A percentile compares a stretch with the other conserved stretches of the same genome.
Conservation (phyloP, 2,888 invertebrate genomes). For the Tetanocera ferruginea region DNA sequence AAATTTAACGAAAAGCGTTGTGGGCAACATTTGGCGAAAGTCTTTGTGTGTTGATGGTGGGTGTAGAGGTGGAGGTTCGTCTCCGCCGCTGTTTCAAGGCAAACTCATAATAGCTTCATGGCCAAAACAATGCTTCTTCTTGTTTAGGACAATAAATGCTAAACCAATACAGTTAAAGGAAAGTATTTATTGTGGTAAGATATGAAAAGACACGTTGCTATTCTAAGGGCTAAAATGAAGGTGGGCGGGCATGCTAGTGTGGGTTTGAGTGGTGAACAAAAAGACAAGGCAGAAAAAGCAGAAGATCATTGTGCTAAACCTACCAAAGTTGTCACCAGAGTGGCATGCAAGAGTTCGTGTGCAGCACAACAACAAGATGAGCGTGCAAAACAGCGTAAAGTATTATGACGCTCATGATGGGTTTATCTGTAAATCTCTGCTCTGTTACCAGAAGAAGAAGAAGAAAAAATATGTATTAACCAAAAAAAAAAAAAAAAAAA, state of each 20-base stretch:
- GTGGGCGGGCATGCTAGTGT: neutral
- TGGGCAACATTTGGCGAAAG: neutral
- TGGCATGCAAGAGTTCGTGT: constrained; percentile 7
- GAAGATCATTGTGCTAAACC: neutral
- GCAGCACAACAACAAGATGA: neutral
- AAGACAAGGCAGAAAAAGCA: too few species aligned
- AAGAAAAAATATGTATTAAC: neutral
- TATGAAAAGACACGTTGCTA: neutral
- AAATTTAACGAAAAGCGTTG: constrained; percentile 36
- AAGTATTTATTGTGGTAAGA: constrained; percentile 18
- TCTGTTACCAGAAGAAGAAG: neutral
- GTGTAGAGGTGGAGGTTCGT: neutral
- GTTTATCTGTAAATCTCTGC: constrained; percentile 50
- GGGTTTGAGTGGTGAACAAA: too few species aligned
- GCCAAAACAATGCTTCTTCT: neutral
- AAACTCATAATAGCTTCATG: neutral
- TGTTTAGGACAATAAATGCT: constrained; percentile 27
- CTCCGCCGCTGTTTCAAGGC: neutral
- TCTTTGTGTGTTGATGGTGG: neutral
- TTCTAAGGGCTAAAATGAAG: neutral
- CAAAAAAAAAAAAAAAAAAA: neutral
- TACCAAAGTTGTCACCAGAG: neutral
- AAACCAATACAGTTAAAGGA: constrained; percentile 5
- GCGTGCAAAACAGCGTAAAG: neutral
- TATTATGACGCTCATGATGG: constrained; percentile 41